These are phyloP conservation scores for Aepyceros melampus DNA, from an alignment of 2,113 vertebrate species.

Conservation along the genomic window DNA sequence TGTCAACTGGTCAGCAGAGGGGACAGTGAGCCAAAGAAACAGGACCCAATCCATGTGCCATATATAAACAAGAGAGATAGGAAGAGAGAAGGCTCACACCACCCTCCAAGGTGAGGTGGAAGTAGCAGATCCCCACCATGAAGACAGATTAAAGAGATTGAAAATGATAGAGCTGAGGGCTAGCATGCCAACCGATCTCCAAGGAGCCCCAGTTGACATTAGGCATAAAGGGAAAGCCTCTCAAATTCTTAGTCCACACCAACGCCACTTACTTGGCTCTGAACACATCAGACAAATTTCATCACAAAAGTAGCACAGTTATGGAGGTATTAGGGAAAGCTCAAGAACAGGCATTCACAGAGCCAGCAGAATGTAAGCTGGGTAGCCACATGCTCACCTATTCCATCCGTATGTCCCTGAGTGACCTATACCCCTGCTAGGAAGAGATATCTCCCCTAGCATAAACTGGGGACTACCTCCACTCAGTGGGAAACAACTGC, in stretches of 20 bases:
- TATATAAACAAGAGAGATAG: background rate
- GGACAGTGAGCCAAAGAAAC: background rate
- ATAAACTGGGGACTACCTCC: background rate
- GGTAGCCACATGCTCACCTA: background rate
- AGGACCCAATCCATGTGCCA: background rate
- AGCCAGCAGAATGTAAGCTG: background rate
- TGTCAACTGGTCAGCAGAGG: background rate
- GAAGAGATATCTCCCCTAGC: background rate
- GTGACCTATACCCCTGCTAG: background rate
- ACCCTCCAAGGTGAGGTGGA: too few relatives aligned
- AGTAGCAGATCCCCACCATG: background rate
- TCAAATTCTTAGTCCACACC: background rate
- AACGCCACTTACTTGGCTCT: background rate
- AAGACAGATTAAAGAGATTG: background rate
- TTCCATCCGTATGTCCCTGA: background rate
- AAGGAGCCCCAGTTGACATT: background rate
- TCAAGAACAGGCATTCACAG: background rate
- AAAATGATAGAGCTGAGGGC: background rate
- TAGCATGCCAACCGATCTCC: background rate
- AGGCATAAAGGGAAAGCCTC: background rate
- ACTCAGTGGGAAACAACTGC: background rate
- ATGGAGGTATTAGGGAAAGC: background rate
- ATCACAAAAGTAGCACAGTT: too few relatives aligned
- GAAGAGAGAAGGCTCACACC: background rate
- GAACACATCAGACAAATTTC: background rate